Evolutionary conservation across 2,797 vertebrate genomes (phyloP), one percentile per base, ranked within the genome.

Genomic region (Gallirallus australis): DNA sequence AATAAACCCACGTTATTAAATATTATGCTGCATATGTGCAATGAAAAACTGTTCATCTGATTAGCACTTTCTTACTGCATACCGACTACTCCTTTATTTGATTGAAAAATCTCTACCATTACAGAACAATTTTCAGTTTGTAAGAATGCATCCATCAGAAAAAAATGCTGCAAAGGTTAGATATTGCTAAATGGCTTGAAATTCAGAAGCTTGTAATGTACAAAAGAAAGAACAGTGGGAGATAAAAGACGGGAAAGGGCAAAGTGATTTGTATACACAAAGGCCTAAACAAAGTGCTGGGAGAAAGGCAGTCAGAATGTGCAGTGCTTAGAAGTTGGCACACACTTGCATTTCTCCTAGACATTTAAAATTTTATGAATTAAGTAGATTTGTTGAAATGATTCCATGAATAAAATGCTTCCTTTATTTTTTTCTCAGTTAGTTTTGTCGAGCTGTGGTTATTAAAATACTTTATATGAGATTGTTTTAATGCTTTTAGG

Each of bases 61-160:
- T 94, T 92, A 94, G 42, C 30, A 63, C 92, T 94, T 95, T 83
- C 53, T 64, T 90, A 45, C 50, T 93, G 79, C 39, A 42, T 81
- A 57, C 25, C 0, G 3, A 77, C 37, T 37, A 61, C 14, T 88
- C 24, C 69, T 79, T 78, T 35, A 63, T 85, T 86, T 93, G 86
- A 77, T 63, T 89, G 79, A 94, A 95, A 92, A 86, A 92, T 75
- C 79, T 90, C 63, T 81, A n/a, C 84, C 89, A 60, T 92, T 93
- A 88, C 1, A 75, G 92, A 92, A 69, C 57, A 69, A 87, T 93
- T 95, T 93, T 85, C 63, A 37, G 85, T 91, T 86, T 2, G 9
- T 75, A 91, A 78, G 89, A 88, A 87, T 82, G 65, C 64, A 90
- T 85, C 78, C 40, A 90, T 95, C 93, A 91, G 83, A 79, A 76